Evolutionary conservation across 2,888 invertebrate species (phyloP), one percentile per base, ranked within the genome.

Genomic region (Drosophila neoperkinsi): DNA sequence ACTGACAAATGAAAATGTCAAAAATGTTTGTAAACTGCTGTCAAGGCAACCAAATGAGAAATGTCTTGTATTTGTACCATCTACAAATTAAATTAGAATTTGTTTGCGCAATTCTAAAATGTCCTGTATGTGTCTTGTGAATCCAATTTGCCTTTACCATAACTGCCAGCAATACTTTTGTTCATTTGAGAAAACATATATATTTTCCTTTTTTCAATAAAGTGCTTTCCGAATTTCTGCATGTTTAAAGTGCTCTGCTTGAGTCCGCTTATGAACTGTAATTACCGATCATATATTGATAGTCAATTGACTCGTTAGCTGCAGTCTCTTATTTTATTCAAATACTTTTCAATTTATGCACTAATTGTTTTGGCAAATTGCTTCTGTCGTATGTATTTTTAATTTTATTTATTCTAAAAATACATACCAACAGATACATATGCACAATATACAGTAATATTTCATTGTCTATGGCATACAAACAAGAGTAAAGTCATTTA

Each of bases 1-100:
- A 81, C 89, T 86, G 87, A 86, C 84, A 86, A 86, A 86, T 86
- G 82, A 86, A 86, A 86, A 81, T 88, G 85, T 88, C 84, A 86
- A 84, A 85, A 88, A 84, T 88, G 71, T 82, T 57, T 64, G 36
- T 60, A 68, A 59, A 63, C 61, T 60, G 65, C 66, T 84, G 79
- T 71, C 74, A 74, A 60, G 79, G 53, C 61, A 70, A 57, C 64
- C 69, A 88, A 88, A 88, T 88, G 81, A 69, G 81, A 85, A 79
- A 85, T 74, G 58, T 81, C 41, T 57, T 67, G 13, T 60, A 59
- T 77, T 61, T 67, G 59, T 56, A 43, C 21, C 56, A 62, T 56
- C 41, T 43, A 60, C 64, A 79, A 77, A 77, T 80, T 79, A 77
- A 77, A 77, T 80, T 67, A 43, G 50, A 77, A 62, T 80, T 64